Percentiles rank a stretch among this genome's conserved stretches.
Evolutionary conservation across 2,113 vertebrate species (phyloP).

Genomic region (Larimichthys polyactis): DNA sequence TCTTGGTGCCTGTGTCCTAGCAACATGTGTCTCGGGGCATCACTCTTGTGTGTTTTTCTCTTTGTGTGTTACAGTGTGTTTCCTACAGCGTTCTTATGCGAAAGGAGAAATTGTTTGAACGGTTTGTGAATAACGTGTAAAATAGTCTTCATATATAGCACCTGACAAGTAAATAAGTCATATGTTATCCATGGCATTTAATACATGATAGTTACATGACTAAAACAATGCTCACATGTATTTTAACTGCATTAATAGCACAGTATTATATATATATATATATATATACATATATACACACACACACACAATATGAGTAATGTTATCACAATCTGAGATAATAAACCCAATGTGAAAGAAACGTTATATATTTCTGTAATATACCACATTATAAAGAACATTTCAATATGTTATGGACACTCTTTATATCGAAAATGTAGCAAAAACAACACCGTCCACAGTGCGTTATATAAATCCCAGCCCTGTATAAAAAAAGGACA

Average conservation of each 20-base stretch:
- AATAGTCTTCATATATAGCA: background rate
- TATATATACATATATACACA: background rate
- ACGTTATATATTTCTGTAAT: background rate
- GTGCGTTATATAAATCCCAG: background rate
- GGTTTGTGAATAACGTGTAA: background rate
- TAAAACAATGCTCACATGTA: background rate
- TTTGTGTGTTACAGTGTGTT: conserved; percentile 11
- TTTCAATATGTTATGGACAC: background rate
- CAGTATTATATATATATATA: too few species aligned
- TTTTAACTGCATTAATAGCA: background rate
- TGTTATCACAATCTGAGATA: background rate
- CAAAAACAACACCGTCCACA: background rate
- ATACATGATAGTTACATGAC: background rate
- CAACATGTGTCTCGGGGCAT: conserved; percentile 71
- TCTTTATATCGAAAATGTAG: background rate
- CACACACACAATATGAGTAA: too few species aligned
- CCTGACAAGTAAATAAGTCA: background rate
- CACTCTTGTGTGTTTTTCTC: conserved; percentile 37
- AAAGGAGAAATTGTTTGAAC: background rate
- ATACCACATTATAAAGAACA: background rate
- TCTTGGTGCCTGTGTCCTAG: conserved; percentile 71
- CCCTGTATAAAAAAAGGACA: background rate
- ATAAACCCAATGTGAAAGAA: background rate
- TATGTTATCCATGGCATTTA: background rate
- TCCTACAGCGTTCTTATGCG: background rate